phyloP scores from a whole-genome alignment of 2,797 vertebrate genomes.

The Kryptolebias ocellatus region DNA sequence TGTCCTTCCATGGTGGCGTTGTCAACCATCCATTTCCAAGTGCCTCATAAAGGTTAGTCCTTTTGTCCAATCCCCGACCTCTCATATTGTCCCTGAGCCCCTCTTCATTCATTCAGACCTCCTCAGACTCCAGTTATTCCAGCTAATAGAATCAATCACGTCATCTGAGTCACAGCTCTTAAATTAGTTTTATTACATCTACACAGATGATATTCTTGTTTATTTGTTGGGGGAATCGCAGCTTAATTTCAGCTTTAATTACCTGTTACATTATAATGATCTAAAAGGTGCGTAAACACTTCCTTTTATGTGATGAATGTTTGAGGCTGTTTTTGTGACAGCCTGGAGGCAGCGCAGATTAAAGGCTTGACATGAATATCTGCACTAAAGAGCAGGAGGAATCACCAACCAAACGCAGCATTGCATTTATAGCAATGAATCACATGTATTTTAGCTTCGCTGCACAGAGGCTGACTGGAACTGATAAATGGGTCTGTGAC shows the following conservation, averaged over 20 bases:
- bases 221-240: neutral
- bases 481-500: neutral
- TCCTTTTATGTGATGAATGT: neutral
- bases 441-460: neutral
- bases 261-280: neutral
- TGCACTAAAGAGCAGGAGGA: too few relatives aligned
- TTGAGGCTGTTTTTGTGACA: too few relatives aligned
- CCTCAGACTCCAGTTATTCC: constrained; percentile 20
- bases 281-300: neutral
- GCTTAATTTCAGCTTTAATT: constrained; percentile 2
- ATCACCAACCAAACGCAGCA: too few relatives aligned
- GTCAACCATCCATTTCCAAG: constrained; percentile 35
- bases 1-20: constrained; percentile 15
- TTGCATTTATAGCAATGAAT: too few relatives aligned
- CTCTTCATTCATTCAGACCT: constrained; percentile 33
- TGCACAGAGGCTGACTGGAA: neutral
- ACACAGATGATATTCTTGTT: neutral
- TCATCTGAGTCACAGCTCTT: constrained; percentile 4
- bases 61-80: constrained; percentile 42
- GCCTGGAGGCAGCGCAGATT: too few relatives aligned
- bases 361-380: too few relatives aligned
- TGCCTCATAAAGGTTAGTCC: constrained; percentile 39
- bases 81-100: constrained; percentile 6
- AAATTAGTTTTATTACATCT: neutral
- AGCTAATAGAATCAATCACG: constrained; percentile 29